Evolutionary conservation across 1,140 invertebrate genomes (phyloP), one percentile per base, ranked within the genome.

Genomic region (Drosophila malerkotliana): DNA sequence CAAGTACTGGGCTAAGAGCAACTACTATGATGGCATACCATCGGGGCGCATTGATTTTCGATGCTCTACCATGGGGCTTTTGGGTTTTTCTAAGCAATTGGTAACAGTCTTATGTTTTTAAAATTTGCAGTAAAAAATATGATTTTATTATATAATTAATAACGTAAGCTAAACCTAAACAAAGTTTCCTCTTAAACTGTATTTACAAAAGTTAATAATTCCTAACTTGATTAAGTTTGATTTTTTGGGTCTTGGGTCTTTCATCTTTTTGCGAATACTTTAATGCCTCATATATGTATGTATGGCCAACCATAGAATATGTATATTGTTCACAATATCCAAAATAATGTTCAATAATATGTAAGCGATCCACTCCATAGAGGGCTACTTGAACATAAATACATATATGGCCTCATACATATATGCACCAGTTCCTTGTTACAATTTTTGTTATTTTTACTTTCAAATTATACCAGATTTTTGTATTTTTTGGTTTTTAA

Each of bases 1-100:
- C 12, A 77, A 85, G 58, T 75, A 66, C 59, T 78, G 85, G 82
- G 82, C 82, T 82, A 87, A 88, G 82, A 79, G 82, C 83, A 87
- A 76, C 60, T 77, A 49, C 64, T 54, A 56, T 63, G 72, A 57
- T 37, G 52, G 30, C 56, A 59, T 54, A 30, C 8, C 21, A n/a
- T 32, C 10, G 10, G 39, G 6, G 6, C n/a, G n/a, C 39, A 61
- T 73, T 47, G 71, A 73, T 73, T 73, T 49, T 24, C n/a, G 14
- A 14, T 26, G 62, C 45, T 10, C 45, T 54, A 12, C 12, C 9
- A 30, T 4, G 3, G 21, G 12, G 4, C 6, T 10, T 12, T 28
- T 37, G 10, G 10, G 34, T 8, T 6, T 10, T 44, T 9, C n/a
- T 47, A 18, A 41, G 18, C 41, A 51, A 21, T 21, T 32, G 18